These are phyloP conservation scores for Drosophila kanapiae DNA, from an alignment of 1,140 invertebrate genomes.

Conservation along the genomic window DNA sequence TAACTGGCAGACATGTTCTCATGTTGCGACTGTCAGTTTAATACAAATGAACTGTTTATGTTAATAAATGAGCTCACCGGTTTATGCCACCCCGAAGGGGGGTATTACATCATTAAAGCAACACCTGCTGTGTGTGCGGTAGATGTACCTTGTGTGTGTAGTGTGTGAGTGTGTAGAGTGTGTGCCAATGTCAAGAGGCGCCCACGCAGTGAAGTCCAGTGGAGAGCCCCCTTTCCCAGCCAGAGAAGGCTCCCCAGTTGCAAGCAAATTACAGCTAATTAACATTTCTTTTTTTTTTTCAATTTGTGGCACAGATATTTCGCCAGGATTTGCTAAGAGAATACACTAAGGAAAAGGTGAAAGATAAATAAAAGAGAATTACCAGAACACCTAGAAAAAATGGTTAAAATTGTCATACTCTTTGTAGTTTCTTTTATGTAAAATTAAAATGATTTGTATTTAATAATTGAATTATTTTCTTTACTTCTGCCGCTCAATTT, in stretches of 20 bases:
- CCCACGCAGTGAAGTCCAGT: conserved; percentile 27
- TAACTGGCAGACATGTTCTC: conserved; percentile 20
- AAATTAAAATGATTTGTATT: no score
- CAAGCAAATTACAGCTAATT: conserved; percentile 76
- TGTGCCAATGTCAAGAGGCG: conserved; percentile 69
- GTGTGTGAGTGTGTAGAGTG: conserved; percentile 3
- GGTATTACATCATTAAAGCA: conserved; percentile 79
- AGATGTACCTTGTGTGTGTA: conserved; percentile 12
- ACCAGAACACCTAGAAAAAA: not conserved
- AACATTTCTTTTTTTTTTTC: conserved; percentile 78
- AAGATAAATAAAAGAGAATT: not conserved
- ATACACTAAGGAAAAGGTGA: conserved; percentile 34
- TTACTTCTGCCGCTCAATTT: not conserved
- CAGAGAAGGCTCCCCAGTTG: conserved; percentile 4
- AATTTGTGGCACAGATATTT: conserved; percentile 69
- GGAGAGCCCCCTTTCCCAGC: not conserved
- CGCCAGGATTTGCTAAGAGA: conserved; percentile 7
- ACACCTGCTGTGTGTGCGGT: conserved; percentile 61
- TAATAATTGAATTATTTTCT: not conserved
- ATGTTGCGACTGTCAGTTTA: conserved; percentile 59
- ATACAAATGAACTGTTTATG: conserved; percentile 82
- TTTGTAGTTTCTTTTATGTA: no score
- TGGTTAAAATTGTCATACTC: not conserved
- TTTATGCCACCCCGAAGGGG: conserved; percentile 42
- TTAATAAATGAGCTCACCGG: conserved; percentile 78